These are phyloP conservation scores for Elgaria multicarinata DNA, from an alignment of 2,113 vertebrate species.

Conservation along the genomic window DNA sequence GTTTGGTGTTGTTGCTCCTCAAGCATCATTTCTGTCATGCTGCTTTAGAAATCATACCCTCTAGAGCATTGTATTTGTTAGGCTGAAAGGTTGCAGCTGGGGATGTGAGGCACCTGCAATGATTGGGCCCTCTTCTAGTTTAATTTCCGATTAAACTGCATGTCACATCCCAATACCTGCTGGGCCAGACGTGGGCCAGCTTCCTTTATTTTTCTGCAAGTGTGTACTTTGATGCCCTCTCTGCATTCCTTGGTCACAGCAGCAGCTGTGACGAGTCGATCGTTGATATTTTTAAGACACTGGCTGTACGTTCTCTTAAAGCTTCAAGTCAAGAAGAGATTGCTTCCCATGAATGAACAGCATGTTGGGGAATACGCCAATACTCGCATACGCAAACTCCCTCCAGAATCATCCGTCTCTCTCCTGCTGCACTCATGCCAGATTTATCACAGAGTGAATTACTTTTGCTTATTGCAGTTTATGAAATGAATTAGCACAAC, in stretches of 20 bases:
- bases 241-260: neutral
- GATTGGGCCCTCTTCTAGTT: neutral
- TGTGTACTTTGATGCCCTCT: neutral
- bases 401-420: slow-evolving; percentile 19
- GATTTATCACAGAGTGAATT: slow-evolving; percentile 17
- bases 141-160: slow-evolving; percentile 16
- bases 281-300: slow-evolving; percentile 8
- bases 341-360: neutral
- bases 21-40: neutral
- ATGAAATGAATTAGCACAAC: neutral
- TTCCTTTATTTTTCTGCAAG: slow-evolving; percentile 10
- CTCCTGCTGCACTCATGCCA: slow-evolving; percentile 10
- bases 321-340: neutral
- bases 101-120: neutral
- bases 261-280: neutral
- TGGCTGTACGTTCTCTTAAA: neutral
- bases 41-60: neutral
- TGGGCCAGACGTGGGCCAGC: neutral
- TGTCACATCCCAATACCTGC: neutral
- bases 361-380: neutral
- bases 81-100: neutral
- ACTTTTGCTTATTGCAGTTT: neutral
- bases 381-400: neutral
- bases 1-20: neutral
- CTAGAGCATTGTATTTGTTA: neutral